Evolutionary conservation across 2,888 invertebrate species (phyloP), one percentile per base, ranked within the genome.

Genomic region (Plagodis pulveraria): DNA sequence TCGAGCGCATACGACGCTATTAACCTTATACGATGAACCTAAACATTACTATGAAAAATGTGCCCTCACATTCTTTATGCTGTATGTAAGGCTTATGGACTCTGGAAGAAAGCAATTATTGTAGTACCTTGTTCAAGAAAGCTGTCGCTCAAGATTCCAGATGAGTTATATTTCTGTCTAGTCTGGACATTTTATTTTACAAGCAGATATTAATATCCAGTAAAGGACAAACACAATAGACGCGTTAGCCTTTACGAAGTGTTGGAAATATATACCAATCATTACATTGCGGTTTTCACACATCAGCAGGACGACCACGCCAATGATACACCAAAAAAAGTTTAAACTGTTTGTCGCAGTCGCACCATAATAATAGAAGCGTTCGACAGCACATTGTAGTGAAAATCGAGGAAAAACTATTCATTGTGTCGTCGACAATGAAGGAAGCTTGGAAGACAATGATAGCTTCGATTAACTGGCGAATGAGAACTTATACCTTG

Each of bases 401-500:
- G 78, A 79, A 81, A 79, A 75, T 69, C 76, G 77, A 71, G 80
- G 84, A 90, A 83, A 91, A 90, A 84, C 77, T 73, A 71, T 76
- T 81, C 83, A 89, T 90, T 87, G 87, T 87, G 78, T 83, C 77
- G 74, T 81, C 81, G 59, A 60, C 59, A 75, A 80, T 78, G 74
- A 80, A 83, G 87, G 89, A 87, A 89, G 81, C 77, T 74, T 72
- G 61, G 73, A 87, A 91, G 84, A 90, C 88, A 91, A 91, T 90
- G 88, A 86, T 86, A 84, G 78, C 77, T 74, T 78, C 81, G 83
- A 86, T 87, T 85, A 84, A 83, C 78, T 71, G 82, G 81, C 83
- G 81, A 86, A 85, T 90, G 88, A 86, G 88, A 88, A 89, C 80
- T 77, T 81, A 80, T 84, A 85, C 80, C 78, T 77, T 76, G 77